These are phyloP conservation scores for Trachops cirrhosus DNA, from an alignment of 2,797 vertebrate species.

Conservation along the genomic window DNA sequence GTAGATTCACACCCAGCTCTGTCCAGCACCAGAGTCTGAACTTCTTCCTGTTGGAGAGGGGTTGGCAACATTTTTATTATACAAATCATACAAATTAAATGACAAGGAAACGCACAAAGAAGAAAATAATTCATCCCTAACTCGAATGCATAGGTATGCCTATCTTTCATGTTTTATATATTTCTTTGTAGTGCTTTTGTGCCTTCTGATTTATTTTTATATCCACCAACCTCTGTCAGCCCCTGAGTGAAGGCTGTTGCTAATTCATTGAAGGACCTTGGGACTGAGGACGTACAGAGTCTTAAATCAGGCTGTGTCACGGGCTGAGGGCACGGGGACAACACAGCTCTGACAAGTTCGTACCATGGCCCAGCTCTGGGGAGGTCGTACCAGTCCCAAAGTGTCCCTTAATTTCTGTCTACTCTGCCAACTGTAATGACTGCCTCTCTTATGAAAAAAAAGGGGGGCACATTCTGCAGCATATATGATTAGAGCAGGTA, in stretches of 20 bases:
- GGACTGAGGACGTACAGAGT: neutral
- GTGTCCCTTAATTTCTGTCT: neutral
- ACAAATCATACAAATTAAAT: slow-evolving; percentile 15
- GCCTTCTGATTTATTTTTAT: slow-evolving; percentile 51
- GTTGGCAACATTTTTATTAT: neutral
- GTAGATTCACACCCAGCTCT: neutral
- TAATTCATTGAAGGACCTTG: slow-evolving; percentile 49
- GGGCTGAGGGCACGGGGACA: neutral
- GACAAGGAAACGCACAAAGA: neutral
- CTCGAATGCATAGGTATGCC: neutral
- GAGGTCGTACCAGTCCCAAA: neutral
- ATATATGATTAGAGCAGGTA: neutral
- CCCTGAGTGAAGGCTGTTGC: neutral
- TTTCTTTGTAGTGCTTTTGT: slow-evolving; percentile 40
- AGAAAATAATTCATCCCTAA: neutral
- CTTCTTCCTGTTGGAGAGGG: neutral
- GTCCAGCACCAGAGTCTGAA: neutral
- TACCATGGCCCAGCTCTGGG: neutral
- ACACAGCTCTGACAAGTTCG: neutral
- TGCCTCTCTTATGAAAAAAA: neutral
- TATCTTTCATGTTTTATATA: neutral
- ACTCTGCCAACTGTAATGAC: neutral
- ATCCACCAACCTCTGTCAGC: neutral
- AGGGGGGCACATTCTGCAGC: neutral
- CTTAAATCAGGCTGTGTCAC: neutral